A percentile compares a stretch with the other conserved stretches of the same genome.
Conservation (phyloP, 1,140 invertebrate species). For the Metopolophium dirhodum region DNA sequence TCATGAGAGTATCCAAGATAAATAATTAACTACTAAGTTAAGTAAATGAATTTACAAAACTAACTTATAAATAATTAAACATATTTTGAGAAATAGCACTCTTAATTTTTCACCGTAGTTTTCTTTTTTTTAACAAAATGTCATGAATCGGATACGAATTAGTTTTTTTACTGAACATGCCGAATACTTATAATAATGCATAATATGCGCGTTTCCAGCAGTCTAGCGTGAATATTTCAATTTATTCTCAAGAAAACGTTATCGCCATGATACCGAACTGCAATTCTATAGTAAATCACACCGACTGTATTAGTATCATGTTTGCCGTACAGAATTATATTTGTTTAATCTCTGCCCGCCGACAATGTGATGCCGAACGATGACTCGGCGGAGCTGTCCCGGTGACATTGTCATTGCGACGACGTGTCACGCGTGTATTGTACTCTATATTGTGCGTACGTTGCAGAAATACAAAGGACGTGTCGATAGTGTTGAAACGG, state of each 20-base stretch:
- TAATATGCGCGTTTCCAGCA: not conserved
- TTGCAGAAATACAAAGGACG: not conserved
- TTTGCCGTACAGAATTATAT: not conserved
- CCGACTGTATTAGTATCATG: no score
- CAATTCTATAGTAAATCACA: not conserved
- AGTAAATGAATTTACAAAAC: no score
- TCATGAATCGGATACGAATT: not conserved
- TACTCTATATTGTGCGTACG: not conserved
- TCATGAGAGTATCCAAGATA: no score
- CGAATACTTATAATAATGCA: not conserved
- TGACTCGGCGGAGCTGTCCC: not conserved
- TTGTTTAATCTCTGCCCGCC: not conserved
- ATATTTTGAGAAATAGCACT: not conserved
- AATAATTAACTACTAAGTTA: no score
- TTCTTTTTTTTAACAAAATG: not conserved
- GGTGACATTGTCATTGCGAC: not conserved
- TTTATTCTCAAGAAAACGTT: not conserved
- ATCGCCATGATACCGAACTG: not conserved
- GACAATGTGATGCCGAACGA: not conserved
- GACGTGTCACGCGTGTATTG: not conserved
- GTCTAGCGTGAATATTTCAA: not conserved
- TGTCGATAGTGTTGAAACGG: not conserved
- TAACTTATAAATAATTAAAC: no score
- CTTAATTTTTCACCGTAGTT: not conserved
- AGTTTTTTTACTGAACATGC: not conserved